A percentile compares a stretch with the other conserved stretches of the same genome.
Evolutionary conservation across 2,888 invertebrate species (phyloP).

Genomic region (Dryococelus australis): DNA sequence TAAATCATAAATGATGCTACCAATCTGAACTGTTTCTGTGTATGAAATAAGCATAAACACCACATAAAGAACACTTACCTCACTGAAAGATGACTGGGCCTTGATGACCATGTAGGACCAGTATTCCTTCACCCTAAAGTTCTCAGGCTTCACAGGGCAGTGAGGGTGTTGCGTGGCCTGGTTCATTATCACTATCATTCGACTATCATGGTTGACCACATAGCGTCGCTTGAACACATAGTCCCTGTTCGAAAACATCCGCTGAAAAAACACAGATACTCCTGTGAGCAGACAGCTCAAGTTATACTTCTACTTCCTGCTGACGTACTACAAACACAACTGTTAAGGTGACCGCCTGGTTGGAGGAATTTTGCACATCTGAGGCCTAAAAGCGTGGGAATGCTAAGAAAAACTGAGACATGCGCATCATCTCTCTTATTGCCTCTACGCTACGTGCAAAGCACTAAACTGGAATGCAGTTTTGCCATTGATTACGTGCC

Average conservation of each 20-base stretch:
- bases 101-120: slow-evolving; percentile 89
- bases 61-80: slow-evolving; percentile 53
- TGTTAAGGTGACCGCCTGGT: too few relatives aligned
- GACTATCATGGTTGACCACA: slow-evolving; percentile 62
- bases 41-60: too few relatives aligned
- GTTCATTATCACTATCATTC: slow-evolving; percentile 71
- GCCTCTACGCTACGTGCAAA: too few relatives aligned
- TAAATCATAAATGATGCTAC: too few relatives aligned
- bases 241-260: slow-evolving; percentile 84
- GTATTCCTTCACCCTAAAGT: slow-evolving; percentile 79
- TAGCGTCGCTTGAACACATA: slow-evolving; percentile 83
- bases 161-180: slow-evolving; percentile 74
- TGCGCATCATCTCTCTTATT: too few relatives aligned
- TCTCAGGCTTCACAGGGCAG: slow-evolving; percentile 71
- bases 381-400: too few relatives aligned
- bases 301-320: neutral
- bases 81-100: slow-evolving; percentile 67
- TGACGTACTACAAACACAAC: neutral
- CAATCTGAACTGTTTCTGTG: too few relatives aligned
- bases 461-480: too few relatives aligned
- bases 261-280: slow-evolving; percentile 62
- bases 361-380: too few relatives aligned
- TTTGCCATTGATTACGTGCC: too few relatives aligned
- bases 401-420: too few relatives aligned
- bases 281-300: neutral